A percentile compares a stretch with the other conserved stretches of the same genome.
Evolutionary conservation across 2,888 invertebrate genomes (phyloP).

Genomic region (Parasteatoda lunata): DNA sequence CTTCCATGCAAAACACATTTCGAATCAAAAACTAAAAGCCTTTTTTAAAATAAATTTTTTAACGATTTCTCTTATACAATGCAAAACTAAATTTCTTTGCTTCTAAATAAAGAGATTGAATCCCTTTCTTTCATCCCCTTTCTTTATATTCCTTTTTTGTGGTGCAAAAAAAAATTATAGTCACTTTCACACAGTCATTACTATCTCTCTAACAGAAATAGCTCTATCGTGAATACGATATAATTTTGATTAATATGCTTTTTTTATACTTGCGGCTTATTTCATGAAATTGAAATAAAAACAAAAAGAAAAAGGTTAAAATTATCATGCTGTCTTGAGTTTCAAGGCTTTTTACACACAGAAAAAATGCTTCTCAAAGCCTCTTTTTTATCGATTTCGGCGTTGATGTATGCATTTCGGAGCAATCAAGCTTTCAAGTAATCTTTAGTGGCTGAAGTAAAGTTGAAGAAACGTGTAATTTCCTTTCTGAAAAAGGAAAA

Average conservation of each 20-base stretch:
- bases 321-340: conserved; percentile 47
- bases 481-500: conserved; percentile 25
- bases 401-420: conserved; percentile 54
- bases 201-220: background rate
- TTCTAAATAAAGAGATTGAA: no score
- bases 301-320: background rate
- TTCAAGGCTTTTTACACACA: conserved; percentile 27
- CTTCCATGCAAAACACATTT: no score
- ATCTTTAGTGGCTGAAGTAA: conserved; percentile 54
- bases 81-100: no score
- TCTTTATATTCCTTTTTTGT: background rate
- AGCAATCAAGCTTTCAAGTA: conserved; percentile 60
- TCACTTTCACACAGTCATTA: background rate
- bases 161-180: background rate
- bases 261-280: conserved; percentile 1
- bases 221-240: background rate
- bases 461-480: conserved; percentile 55
- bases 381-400: conserved; percentile 43
- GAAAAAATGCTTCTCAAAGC: conserved; percentile 11
- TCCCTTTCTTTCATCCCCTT: background rate
- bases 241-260: conserved; percentile 11
- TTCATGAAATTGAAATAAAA: background rate
- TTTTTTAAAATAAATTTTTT: no score
- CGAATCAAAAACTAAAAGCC: no score
- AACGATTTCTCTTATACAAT: no score